A percentile compares a stretch with the other conserved stretches of the same genome.
These are phyloP conservation scores for Hedya salicella DNA, from an alignment of 2,888 invertebrate genomes.

Conservation along the genomic window DNA sequence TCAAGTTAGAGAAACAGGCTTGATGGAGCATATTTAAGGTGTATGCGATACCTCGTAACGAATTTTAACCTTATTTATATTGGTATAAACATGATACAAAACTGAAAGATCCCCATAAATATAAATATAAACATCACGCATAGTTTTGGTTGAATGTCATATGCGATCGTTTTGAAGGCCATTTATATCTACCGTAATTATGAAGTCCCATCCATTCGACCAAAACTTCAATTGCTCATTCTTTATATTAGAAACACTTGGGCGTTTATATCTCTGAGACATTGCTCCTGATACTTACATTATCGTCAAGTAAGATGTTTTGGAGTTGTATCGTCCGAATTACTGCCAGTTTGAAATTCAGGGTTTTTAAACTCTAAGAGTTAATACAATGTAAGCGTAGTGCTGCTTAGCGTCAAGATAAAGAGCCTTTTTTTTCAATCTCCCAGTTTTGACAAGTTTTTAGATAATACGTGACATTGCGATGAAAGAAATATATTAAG, in stretches of 20 bases:
- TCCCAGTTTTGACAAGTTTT: conserved; percentile 9
- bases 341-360: conserved; percentile 2
- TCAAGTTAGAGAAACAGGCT: background rate
- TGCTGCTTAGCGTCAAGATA: background rate
- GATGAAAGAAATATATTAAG: background rate
- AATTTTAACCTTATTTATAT: background rate
- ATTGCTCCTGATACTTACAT: background rate
- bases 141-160: background rate
- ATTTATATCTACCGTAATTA: background rate
- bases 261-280: background rate
- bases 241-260: background rate
- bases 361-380: background rate
- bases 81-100: background rate
- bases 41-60: background rate
- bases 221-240: background rate
- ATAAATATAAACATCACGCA: background rate
- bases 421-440: background rate
- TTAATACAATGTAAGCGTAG: background rate
- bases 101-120: conserved; percentile 7
- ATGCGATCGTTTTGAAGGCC: background rate
- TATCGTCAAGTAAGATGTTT: no score
- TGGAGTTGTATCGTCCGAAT: background rate
- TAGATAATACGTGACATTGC: background rate
- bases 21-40: background rate
- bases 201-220: background rate